Evolutionary conservation across 2,797 vertebrate genomes (phyloP), one percentile per base, ranked within the genome.

Genomic region (Lemur catta): DNA sequence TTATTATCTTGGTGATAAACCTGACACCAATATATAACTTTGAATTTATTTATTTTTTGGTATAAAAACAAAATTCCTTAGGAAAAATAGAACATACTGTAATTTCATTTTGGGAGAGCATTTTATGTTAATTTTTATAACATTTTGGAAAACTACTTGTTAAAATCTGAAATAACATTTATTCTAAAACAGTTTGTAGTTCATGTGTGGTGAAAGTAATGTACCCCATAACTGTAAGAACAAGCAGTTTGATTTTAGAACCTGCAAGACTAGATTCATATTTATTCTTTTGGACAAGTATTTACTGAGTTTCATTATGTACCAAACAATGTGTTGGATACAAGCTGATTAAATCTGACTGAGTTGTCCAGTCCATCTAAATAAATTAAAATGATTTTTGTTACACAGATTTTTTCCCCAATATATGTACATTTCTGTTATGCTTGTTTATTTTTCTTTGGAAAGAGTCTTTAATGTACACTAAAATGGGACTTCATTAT

Each of bases 141-240:
- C 30, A 92, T 72, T 85, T 96, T 75, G n/a, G 67, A 82, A 93
- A 90, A n/a, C 71, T 78, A 41, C 41, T 84, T 97, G 30, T 75
- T 65, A 95, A 52, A 30, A 80, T 75, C 57, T 86, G 74, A 96
- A 95, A 88, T 94, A 76, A 59, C 1, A 12, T 88, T 63, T 24
- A 79, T 84, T 96, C 94, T 76, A 79, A 74, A 93, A 84, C 41
- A 92, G 41, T 90, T 79, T 63, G 55, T 52, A 61, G 48, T 84
- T 91, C 46, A 48, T 50, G 4, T 91, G 80, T 71, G 41, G 22
- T 84, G 41, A 84, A 93, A 85, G 15, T 38, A 89, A 89, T 35
- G 48, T 90, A 43, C 30, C 24, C 6, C 10, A 30, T 17, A 43
- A n/a, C 26, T 48, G 30, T 55, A 69, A 89, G 38, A 84, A 69